Evolutionary conservation across 2,113 vertebrate genomes (phyloP), one percentile per base, ranked within the genome.

Genomic region (Leptobrachium ailaonicum): DNA sequence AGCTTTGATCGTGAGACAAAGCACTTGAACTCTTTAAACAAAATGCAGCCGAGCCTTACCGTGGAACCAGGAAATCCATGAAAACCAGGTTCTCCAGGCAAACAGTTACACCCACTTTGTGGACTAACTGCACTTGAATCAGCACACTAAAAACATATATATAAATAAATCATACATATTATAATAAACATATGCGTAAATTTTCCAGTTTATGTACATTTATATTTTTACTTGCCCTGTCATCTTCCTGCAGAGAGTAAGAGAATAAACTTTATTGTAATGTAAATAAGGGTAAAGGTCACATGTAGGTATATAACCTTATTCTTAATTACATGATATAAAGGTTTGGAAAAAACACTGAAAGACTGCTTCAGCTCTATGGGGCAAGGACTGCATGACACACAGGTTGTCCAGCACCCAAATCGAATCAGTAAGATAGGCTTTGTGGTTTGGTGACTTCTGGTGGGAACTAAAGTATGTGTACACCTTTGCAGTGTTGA

Each of bases 61-160:
- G 94, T 93, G 1, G 90, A 88, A 56, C 92, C 88, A 1, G 87
- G 86, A 1, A 86, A 91, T 20, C 90, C 89, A 45, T 86, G 87
- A 32, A 89, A 92, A 41, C 89, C 92, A 0, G 90, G 88, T 72
- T 91, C 83, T 68, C 91, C 90, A 0, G 91, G 88, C 83, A 87
- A 84, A 82, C 89, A 93, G 85, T 90, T 84, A 32, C 90, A 92
- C 0, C 90, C 88, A 1, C 86, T 86, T 0, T 89, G 82, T 13
- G 76, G 56, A 82, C 86, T 88, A 32, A 9, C 0, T 3, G 82
- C 78, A 13, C 76, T 86, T 20, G 89, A 71, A 0, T 41, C 73
- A 0, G 82, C 62, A 10, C 12, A 74, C n/a, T 83, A 43, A 2
- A n/a, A 1, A 80, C 75, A 63, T 0, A 0, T 0, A 0, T 53